These are phyloP conservation scores for Rattus rattus DNA, from an alignment of 2,113 vertebrate genomes.

Conservation along the genomic window DNA sequence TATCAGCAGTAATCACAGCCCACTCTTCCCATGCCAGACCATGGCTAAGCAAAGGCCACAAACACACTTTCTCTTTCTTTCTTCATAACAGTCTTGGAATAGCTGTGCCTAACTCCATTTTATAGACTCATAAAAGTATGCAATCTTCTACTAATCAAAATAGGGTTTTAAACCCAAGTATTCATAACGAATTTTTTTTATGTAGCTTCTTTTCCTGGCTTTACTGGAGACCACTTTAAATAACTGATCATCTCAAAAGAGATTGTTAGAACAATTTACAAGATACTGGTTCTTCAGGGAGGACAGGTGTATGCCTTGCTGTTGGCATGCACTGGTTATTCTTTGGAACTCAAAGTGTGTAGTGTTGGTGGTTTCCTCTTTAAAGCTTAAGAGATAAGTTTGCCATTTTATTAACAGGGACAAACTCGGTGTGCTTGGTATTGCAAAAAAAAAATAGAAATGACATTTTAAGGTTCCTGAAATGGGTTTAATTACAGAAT, in stretches of 20 bases:
- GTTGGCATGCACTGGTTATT: background rate
- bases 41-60: background rate
- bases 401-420: constrained; percentile 21
- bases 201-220: background rate
- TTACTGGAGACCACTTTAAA: constrained; percentile 3
- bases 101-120: background rate
- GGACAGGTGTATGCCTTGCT: background rate
- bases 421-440: background rate
- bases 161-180: background rate
- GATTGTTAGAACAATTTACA: background rate
- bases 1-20: background rate
- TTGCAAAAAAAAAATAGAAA: constrained; percentile 33
- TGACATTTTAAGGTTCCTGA: constrained; percentile 1
- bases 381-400: background rate
- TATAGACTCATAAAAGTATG: background rate
- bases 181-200: background rate
- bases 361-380: background rate
- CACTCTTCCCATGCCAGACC: no score
- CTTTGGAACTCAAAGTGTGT: background rate
- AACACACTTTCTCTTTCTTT: background rate
- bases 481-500: constrained; percentile 21
- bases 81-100: background rate
- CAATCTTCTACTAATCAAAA: background rate
- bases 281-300: background rate
- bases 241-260: background rate